Evolutionary conservation across 2,888 invertebrate species (phyloP).

Genomic region (Bhutanitis thaidina): DNA sequence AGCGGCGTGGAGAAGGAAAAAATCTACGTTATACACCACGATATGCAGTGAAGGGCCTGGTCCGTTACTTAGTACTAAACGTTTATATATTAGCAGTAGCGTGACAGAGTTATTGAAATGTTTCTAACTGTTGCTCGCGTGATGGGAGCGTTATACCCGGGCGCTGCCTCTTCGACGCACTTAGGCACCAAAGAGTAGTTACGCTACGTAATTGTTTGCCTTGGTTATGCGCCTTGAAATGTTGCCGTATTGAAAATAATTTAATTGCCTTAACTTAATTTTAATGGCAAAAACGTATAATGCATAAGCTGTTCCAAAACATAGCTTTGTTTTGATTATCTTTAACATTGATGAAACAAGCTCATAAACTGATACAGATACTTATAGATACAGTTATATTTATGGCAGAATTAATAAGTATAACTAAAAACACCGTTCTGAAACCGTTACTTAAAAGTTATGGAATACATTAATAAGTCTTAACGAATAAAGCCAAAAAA

Average conservation of each 20-base stretch:
- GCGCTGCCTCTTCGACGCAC: constrained; percentile 29
- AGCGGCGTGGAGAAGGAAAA: constrained; percentile 29
- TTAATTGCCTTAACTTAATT: background rate
- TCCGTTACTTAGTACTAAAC: constrained; percentile 51
- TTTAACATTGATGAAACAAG: no score
- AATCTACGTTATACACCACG: constrained; percentile 20
- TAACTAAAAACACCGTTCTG: no score
- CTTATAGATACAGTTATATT: no score
- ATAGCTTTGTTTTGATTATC: no score
- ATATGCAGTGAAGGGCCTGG: constrained; percentile 60
- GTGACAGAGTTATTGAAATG: constrained; percentile 70
- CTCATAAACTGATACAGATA: no score
- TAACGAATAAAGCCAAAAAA: no score
- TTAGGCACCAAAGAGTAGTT: background rate
- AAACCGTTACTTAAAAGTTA: no score
- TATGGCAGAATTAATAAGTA: no score
- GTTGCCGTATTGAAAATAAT: background rate
- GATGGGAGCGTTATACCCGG: constrained; percentile 52
- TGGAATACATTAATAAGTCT: no score
- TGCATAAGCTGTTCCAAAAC: no score
- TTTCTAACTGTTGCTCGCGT: constrained; percentile 56
- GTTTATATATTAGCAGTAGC: constrained; percentile 48
- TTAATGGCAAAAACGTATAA: no score
- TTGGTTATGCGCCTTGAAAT: background rate
- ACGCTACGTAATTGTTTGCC: constrained; percentile 10